phyloP scores from a whole-genome alignment of 2,888 invertebrate species.

The Amorpha juglandis region DNA sequence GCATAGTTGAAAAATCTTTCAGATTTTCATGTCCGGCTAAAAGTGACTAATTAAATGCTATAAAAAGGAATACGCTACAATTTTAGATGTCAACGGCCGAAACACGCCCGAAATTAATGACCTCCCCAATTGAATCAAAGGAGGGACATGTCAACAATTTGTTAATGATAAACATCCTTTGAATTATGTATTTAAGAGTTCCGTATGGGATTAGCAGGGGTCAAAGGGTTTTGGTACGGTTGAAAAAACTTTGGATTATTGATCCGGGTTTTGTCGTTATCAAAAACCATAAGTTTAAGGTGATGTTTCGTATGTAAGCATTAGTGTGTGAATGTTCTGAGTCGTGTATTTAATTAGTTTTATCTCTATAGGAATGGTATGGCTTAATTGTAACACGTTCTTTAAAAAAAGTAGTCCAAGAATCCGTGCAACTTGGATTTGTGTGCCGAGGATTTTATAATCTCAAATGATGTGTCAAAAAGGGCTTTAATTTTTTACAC shows the following conservation, averaged over 20 bases:
- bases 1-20: neutral
- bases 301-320: too few species aligned
- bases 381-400: too few species aligned
- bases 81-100: neutral
- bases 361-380: too few species aligned
- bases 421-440: too few species aligned
- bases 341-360: too few species aligned
- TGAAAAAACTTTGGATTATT: neutral
- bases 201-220: neutral
- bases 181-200: constrained; percentile 5
- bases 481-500: too few species aligned
- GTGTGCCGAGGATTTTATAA: too few species aligned
- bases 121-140: constrained; percentile 18
- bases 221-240: neutral
- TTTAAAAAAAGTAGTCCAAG: too few species aligned
- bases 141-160: constrained; percentile 11
- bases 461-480: too few species aligned
- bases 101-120: constrained; percentile 12
- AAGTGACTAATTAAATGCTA: neutral
- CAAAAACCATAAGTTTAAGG: too few species aligned
- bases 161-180: constrained; percentile 20
- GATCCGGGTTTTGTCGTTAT: neutral
- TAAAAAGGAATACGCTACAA: neutral
- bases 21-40: neutral
- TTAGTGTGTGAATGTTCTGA: too few species aligned